phyloP scores from a whole-genome alignment of 1,140 invertebrate species.

The roundworm (Caenorhabditis elegans) region DNA sequence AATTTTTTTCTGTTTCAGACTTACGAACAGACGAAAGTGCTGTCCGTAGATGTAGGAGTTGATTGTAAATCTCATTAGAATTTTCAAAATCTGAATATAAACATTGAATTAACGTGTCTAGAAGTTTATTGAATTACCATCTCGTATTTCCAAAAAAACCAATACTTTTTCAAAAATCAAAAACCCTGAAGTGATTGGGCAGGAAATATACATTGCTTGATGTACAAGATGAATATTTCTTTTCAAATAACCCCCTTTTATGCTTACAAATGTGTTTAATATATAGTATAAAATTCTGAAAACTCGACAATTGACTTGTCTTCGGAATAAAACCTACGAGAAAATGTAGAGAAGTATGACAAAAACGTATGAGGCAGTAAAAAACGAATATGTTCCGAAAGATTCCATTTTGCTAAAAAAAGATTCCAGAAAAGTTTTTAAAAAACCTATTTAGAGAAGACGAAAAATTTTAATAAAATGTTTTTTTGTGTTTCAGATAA shows the following conservation, averaged over 20 bases:
- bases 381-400: not conserved
- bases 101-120: too few species aligned
- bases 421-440: too few species aligned
- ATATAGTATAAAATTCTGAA: not conserved
- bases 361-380: not conserved
- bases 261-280: not conserved
- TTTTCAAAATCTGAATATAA: too few species aligned
- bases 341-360: not conserved
- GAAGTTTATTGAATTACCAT: not conserved
- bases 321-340: not conserved
- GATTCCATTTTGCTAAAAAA: too few species aligned
- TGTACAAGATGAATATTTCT: not conserved
- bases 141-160: not conserved
- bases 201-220: not conserved
- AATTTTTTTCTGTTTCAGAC: not conserved
- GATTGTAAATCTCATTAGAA: too few species aligned
- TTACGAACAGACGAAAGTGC: not conserved
- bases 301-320: not conserved
- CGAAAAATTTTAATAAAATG: too few species aligned
- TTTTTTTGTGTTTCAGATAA: too few species aligned
- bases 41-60: not conserved
- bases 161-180: not conserved
- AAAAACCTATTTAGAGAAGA: too few species aligned
- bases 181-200: not conserved
- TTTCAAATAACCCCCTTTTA: not conserved